Base-by-base conservation (phyloP, 2,113 vertebrate genomes). In the Anarhynchus alexandrinus region DNA sequence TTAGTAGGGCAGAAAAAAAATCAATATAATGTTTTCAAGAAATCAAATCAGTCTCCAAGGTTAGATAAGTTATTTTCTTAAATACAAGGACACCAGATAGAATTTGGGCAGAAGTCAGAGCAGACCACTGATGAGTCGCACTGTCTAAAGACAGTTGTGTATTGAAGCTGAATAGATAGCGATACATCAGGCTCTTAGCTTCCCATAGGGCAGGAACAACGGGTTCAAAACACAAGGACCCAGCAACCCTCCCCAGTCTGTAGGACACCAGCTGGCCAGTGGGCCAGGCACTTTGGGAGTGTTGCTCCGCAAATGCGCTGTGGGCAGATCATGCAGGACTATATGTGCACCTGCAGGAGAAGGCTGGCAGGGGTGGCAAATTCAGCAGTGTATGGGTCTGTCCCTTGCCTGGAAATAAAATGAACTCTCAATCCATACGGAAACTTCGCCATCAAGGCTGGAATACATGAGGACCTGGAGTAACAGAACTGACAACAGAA, bases 31-130 rank as follows among this genome's bases (percentile, higher is more conserved):
- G 11, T 77, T 92, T 92, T 92, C 40, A 86, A 90, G 67, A 85
- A 88, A 92, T 70, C 23, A 80, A 70, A 95, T 85, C 32, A 58
- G 15, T 78, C 51, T 77, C 92, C 90, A 94, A 73, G 52, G 25
- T 47, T 83, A 77, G 54, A 82, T 17, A 74, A 82, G 20, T 55
- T 80, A 42, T 65, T 70, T 82, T 92, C 62, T 90, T 92, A 82
- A 95, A 74, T 72, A 85, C 85, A 91, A 93, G 40, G 40, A 82
- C 54, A 85, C 9, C 16, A 84, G 64, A 72, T 15, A 70, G 30
- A 83, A 82, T 94, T 85, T 88, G 43, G 11, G 34, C 36, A 54
- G 42, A 81, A 91, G 34, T 72, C 30, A 66, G 49, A 65, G 58
- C 34, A 77, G 36, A 43, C 11, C 32, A 43, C 32, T 62, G 49